Conservation (phyloP, 2,888 invertebrate genomes). For the Caenorhabditis zanzibari region DNA sequence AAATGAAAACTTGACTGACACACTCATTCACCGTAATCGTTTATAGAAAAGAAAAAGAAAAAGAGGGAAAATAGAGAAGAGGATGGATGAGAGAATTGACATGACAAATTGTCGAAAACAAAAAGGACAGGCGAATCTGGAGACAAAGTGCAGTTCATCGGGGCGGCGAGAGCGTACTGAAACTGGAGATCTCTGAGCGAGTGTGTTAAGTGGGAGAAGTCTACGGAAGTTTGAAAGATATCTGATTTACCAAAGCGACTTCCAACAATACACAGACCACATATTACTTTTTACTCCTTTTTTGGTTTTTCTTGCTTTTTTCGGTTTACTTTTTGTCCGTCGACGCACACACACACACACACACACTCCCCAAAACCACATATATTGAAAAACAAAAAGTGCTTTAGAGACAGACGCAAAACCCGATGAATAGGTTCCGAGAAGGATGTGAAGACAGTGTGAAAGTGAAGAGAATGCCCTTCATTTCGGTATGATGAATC, state of each 20-base stretch:
- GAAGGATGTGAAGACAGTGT: conserved; percentile 32
- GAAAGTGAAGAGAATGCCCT: conserved; percentile 27
- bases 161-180: conserved; percentile 26
- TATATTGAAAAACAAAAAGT: conserved; percentile 62
- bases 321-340: conserved; percentile 17
- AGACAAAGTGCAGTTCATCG: conserved; percentile 51
- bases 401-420: conserved; percentile 50
- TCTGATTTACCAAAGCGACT: not conserved
- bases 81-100: conserved; percentile 23
- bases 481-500: conserved; percentile 20
- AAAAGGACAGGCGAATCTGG: conserved; percentile 60
- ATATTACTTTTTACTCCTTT: conserved; percentile 21
- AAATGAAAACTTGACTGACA: not conserved
- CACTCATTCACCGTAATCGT: conserved; percentile 35
- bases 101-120: conserved; percentile 58
- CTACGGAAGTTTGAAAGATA: not conserved
- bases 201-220: not conserved
- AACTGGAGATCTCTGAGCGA: conserved; percentile 40
- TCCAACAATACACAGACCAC: conserved; percentile 35
- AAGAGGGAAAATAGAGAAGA: conserved; percentile 6
- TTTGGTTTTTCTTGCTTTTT: conserved; percentile 7
- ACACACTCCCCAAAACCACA: conserved; percentile 17
- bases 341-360: conserved; percentile 26
- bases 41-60: conserved; percentile 7
- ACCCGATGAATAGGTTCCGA: conserved; percentile 56